Percentiles rank a stretch among this genome's conserved stretches.
Conservation (phyloP, 2,797 vertebrate genomes). For the Lithobates pipiens region DNA sequence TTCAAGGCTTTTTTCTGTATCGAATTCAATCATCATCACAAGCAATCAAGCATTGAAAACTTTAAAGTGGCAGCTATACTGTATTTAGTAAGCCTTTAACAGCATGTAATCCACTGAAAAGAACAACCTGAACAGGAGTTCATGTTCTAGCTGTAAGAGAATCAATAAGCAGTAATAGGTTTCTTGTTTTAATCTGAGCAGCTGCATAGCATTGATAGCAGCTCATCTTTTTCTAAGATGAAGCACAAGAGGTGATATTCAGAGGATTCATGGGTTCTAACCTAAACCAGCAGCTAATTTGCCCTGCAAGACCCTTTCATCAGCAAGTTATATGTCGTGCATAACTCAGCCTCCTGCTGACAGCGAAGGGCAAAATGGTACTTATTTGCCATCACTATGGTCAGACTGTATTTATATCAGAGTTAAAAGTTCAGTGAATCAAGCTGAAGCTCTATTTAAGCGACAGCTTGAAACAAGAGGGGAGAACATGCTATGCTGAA, state of each 20-base stretch:
- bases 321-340: constrained; percentile 67
- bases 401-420: constrained; percentile 69
- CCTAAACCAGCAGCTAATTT: constrained; percentile 61
- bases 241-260: constrained; percentile 62
- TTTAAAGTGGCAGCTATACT: neutral
- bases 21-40: neutral
- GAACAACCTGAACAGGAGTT: constrained; percentile 28
- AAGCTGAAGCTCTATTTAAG: constrained; percentile 47
- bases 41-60: neutral
- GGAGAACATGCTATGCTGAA: constrained; percentile 10
- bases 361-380: constrained; percentile 72
- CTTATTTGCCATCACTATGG: constrained; percentile 69
- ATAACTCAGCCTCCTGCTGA: constrained; percentile 69
- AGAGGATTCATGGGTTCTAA: constrained; percentile 70
- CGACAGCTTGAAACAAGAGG: constrained; percentile 35
- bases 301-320: constrained; percentile 60
- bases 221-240: constrained; percentile 40
- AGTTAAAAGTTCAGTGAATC: constrained; percentile 67
- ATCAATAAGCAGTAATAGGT: constrained; percentile 58
- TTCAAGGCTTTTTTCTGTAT: neutral
- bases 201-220: constrained; percentile 57
- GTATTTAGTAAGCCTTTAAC: constrained; percentile 33
- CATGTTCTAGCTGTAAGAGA: constrained; percentile 39
- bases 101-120: constrained; percentile 1
- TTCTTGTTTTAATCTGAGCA: constrained; percentile 55